Evolutionary conservation across 2,113 vertebrate species (phyloP).

Genomic region (Ochotona princeps): DNA sequence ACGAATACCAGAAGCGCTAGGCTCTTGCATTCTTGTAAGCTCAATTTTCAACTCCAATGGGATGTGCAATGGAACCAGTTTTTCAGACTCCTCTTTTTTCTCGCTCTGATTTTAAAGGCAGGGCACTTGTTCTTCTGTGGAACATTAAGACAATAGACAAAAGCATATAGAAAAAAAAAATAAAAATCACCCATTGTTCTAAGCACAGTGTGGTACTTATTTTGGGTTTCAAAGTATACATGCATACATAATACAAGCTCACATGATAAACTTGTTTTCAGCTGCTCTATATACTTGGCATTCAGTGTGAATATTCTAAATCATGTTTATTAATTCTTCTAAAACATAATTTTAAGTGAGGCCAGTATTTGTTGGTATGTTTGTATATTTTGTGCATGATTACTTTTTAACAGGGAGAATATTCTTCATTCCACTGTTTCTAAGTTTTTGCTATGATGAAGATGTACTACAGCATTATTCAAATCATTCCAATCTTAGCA

Average conservation of each 20-base stretch:
- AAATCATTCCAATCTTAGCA: not conserved
- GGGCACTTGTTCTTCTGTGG: not conserved
- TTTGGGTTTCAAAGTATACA: conserved; percentile 9
- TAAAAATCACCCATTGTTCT: conserved; percentile 23
- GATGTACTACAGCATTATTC: not conserved
- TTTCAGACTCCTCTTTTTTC: not conserved
- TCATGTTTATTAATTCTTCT: conserved; percentile 13
- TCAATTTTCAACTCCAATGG: not conserved
- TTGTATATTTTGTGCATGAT: not conserved
- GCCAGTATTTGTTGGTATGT: not conserved
- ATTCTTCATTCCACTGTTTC: conserved; percentile 2
- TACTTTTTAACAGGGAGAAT: not conserved
- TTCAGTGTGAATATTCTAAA: not conserved
- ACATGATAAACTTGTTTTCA: not conserved
- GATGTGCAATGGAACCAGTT: not conserved
- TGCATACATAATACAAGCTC: not conserved
- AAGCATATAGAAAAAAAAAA: not conserved
- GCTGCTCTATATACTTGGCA: not conserved
- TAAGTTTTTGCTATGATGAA: conserved; percentile 16
- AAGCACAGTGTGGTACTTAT: not conserved
- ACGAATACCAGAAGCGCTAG: not conserved
- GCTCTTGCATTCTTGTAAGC: not conserved
- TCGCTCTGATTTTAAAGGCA: conserved; percentile 3
- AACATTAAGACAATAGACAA: not conserved
- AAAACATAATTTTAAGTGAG: conserved; percentile 30